Base-by-base conservation (phyloP, 2,888 invertebrate species). In the Rhamnusium bicolor region DNA sequence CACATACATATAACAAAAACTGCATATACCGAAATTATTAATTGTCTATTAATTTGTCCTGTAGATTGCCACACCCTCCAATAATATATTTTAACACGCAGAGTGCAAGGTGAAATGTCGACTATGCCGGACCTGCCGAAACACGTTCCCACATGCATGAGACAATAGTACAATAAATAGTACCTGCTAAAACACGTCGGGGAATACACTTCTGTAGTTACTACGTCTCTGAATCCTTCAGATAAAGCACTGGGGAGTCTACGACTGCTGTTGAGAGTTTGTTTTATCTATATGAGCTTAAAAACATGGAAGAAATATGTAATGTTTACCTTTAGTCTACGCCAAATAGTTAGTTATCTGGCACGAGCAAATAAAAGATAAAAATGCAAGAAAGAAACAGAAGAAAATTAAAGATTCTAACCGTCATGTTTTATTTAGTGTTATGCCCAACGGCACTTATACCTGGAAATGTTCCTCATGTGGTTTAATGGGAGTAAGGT, bases 321-420 rank as follows among this genome's bases (percentile, higher is more conserved):
- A 54, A 24, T 61, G 19, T 40, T 40, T 40, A 60, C 60, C 60
- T 18, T 16, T 16, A 61, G 61, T n/a, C 19, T 14, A 61, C 40
- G 24, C 54, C 61, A 40, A 61, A 61, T 40, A 46, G 61, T 61
- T 61, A 46, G 46, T n/a, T 19, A 12, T 12, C 51, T 10, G 51
- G 18, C 54, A 54, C 19, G 54, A 54, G 7, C 24, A 54, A 54
- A 54, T 54, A 54, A 51, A 19, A 19, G 51, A 51, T 51, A 51
- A 51, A 51, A 19, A 19, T 40, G n/a, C 40, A 40, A 40, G 40
- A 40, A 19, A 16, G 32, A 40, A 60, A 40, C 40, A 60, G 60
- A 27, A 63, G 63, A 29, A 49, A 63, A 63, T 63, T 63, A 63
- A 61, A 63, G n/a, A 49, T 47, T 10, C 24, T 16, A 32, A 27